A percentile compares a stretch with the other conserved stretches of the same genome.
Conservation (phyloP, 1,140 invertebrate species). For the Galleria mellonella region DNA sequence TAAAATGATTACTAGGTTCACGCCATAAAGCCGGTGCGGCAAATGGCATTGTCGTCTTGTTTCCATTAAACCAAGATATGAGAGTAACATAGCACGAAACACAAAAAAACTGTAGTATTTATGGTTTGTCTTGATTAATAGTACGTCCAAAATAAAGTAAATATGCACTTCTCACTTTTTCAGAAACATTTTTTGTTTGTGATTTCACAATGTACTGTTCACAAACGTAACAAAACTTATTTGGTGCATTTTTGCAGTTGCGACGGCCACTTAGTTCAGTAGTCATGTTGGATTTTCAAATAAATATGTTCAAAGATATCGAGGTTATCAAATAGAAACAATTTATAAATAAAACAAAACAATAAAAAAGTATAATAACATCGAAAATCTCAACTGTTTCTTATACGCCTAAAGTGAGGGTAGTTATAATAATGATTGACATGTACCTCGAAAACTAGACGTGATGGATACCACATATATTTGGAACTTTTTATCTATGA, state of each 20-base stretch:
- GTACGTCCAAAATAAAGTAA: conserved; percentile 6
- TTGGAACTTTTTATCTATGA: too few relatives aligned
- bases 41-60: too few relatives aligned
- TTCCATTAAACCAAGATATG: too few relatives aligned
- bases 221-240: conserved; percentile 7
- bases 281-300: conserved; percentile 3
- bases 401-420: neutral
- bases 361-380: conserved; percentile 1
- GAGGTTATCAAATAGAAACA: too few relatives aligned
- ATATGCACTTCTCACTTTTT: conserved; percentile 6
- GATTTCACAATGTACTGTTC: too few relatives aligned
- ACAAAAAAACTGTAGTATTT: conserved; percentile 3
- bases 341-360: conserved; percentile 2
- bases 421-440: conserved; percentile 3
- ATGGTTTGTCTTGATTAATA: conserved; percentile 8
- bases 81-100: conserved; percentile 4
- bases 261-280: conserved; percentile 3
- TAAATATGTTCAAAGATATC: conserved; percentile 5
- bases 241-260: conserved; percentile 4
- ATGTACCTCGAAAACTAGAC: too few relatives aligned
- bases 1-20: too few relatives aligned
- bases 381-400: too few relatives aligned
- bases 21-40: too few relatives aligned
- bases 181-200: too few relatives aligned
- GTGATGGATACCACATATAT: too few relatives aligned